These are phyloP conservation scores for Tenebrosternarchus preto DNA, from an alignment of 2,113 vertebrate genomes.

Conservation along the genomic window DNA sequence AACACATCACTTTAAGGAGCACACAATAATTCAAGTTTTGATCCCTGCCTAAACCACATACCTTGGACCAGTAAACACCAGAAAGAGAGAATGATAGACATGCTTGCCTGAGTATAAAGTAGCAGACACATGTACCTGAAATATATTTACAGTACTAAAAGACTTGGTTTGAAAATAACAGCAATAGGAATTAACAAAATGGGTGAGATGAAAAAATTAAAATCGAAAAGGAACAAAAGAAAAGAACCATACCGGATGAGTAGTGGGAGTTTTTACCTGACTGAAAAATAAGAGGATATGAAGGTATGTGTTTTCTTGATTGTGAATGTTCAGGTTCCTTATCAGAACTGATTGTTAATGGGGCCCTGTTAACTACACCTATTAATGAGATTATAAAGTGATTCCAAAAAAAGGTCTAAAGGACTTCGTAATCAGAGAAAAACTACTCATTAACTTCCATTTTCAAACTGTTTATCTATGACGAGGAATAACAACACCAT, in stretches of 20 bases:
- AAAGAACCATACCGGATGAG: neutral
- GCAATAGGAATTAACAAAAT: neutral
- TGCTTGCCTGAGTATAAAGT: neutral
- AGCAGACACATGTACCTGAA: constrained; percentile 3
- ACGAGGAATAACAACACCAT: neutral
- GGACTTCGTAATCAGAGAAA: neutral
- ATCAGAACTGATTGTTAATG: neutral
- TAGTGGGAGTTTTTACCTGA: neutral
- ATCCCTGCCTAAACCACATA: neutral
- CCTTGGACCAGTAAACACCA: neutral
- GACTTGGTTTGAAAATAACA: neutral
- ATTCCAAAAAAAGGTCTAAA: neutral
- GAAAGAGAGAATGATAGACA: constrained; percentile 13
- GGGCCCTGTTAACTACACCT: neutral
- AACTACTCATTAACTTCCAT: neutral
- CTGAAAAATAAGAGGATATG: neutral
- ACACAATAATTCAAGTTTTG: neutral
- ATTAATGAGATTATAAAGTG: neutral
- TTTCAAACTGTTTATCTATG: neutral
- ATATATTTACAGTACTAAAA: constrained; percentile 15
- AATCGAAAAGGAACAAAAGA: neutral
- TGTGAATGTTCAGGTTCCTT: neutral
- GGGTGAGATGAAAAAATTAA: neutral
- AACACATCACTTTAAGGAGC: neutral
- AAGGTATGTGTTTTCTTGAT: neutral